phyloP scores from a whole-genome alignment of 2,113 vertebrate species.

The Amia ocellicauda region DNA sequence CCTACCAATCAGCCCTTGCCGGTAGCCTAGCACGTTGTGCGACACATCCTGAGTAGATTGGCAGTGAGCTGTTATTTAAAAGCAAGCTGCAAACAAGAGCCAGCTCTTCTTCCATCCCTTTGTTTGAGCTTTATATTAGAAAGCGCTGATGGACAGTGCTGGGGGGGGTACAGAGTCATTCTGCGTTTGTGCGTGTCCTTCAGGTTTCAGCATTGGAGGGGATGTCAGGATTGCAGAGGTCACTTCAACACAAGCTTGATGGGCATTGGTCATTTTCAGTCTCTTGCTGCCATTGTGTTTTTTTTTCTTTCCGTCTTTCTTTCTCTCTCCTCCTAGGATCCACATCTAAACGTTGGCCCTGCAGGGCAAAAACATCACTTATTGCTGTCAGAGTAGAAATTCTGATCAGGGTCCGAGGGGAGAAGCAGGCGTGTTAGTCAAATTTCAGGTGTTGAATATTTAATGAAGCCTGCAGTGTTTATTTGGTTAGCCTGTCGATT shows the following conservation, averaged over 20 bases:
- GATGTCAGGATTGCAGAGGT: too few relatives aligned
- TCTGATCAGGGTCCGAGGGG: slow-evolving; percentile 36
- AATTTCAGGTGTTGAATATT: slow-evolving; percentile 98
- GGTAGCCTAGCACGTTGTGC: too few relatives aligned
- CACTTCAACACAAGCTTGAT: too few relatives aligned
- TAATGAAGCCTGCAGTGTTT: slow-evolving; percentile 93
- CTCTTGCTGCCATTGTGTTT: slow-evolving; percentile 59
- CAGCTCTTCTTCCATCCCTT: too few relatives aligned
- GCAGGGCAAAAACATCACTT: slow-evolving; percentile 66
- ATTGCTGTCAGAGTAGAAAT: slow-evolving; percentile 58
- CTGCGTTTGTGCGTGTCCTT: too few relatives aligned
- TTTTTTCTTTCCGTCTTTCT: slow-evolving; percentile 52
- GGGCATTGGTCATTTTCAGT: slow-evolving; percentile 66
- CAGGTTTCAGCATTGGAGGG: too few relatives aligned
- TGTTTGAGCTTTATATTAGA: too few relatives aligned
- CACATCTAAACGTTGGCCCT: slow-evolving; percentile 55
- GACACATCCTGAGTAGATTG: not conserved
- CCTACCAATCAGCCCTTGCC: too few relatives aligned
- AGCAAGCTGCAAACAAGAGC: too few relatives aligned
- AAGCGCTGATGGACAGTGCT: too few relatives aligned
- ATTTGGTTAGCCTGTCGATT: slow-evolving; percentile 99
- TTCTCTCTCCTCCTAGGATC: slow-evolving; percentile 37
- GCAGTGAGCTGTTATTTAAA: too few relatives aligned
- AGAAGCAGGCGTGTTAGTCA: slow-evolving; percentile 69
- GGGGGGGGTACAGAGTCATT: too few relatives aligned